Conservation (phyloP, 1,140 invertebrate genomes). For the Trachymyrmex cornetzi region DNA sequence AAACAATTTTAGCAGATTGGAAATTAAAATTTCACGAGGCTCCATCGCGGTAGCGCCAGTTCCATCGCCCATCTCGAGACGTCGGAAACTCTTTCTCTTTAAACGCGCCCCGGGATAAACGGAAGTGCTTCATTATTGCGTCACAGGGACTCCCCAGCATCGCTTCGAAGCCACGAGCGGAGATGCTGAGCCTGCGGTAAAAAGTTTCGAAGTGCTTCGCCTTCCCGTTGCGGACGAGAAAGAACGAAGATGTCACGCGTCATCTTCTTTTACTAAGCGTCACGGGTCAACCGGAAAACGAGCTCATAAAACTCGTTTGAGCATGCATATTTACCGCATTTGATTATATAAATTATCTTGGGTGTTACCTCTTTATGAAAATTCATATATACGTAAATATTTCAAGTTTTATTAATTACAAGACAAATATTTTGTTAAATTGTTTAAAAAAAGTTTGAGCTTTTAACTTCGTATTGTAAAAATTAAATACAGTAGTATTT, state of each 20-base stretch:
- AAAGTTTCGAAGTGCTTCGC: constrained; percentile 44
- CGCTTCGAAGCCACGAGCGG: constrained; percentile 12
- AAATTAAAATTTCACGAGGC: constrained; percentile 74
- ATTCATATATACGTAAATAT: background rate
- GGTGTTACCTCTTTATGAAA: constrained; percentile 7
- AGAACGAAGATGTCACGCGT: background rate
- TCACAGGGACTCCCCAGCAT: background rate
- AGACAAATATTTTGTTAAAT: background rate
- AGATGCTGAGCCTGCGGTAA: background rate
- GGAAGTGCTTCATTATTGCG: constrained; percentile 39
- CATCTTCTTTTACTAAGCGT: constrained; percentile 7
- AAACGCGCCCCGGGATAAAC: constrained; percentile 29
- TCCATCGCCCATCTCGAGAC: constrained; percentile 3
- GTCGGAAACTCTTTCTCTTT: constrained; percentile 44
- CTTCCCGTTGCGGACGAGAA: background rate
- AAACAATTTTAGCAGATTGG: constrained; percentile 72
- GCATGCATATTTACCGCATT: constrained; percentile 2
- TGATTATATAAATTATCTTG: constrained; percentile 3
- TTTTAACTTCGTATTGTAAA: background rate
- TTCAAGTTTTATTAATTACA: constrained; percentile 15
- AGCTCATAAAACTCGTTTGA: constrained; percentile 37
- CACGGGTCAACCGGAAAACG: constrained; percentile 29
- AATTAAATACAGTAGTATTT: background rate
- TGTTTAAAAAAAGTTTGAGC: background rate
- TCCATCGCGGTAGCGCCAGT: background rate